These are phyloP conservation scores for Nannoperca australis DNA, from an alignment of 2,797 vertebrate genomes.

Conservation along the genomic window DNA sequence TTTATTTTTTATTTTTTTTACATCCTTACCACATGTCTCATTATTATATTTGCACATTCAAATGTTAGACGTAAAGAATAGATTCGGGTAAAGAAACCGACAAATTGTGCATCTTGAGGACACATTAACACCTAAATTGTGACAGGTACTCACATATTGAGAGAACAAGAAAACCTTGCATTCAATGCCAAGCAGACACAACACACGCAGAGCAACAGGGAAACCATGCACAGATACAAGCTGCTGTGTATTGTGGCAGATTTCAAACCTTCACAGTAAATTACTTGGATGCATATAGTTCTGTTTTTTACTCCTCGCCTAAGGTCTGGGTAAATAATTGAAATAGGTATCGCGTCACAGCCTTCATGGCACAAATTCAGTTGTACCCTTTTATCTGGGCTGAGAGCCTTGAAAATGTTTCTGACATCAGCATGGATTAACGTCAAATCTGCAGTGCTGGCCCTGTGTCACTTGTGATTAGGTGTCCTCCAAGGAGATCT, in stretches of 20 bases:
- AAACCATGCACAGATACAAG: constrained; percentile 1
- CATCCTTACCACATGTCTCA: background rate
- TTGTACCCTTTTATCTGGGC: constrained; percentile 61
- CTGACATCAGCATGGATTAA: constrained; percentile 80
- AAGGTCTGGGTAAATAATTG: constrained; percentile 39
- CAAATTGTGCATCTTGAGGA: background rate
- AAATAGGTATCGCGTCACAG: constrained; percentile 59
- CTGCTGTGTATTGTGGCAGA: constrained; percentile 6
- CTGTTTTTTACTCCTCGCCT: background rate
- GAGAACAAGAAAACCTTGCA: constrained; percentile 10
- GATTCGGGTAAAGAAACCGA: constrained; percentile 2
- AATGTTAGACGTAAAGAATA: background rate
- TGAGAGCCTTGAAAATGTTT: constrained; percentile 78
- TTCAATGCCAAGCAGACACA: background rate
- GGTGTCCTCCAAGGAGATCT: constrained; percentile 75
- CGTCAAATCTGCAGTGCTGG: constrained; percentile 76
- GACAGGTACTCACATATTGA: background rate
- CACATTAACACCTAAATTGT: background rate
- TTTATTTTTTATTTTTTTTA: background rate
- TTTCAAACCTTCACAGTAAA: constrained; percentile 11
- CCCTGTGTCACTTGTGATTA: constrained; percentile 83
- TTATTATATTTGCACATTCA: background rate
- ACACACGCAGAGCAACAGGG: background rate
- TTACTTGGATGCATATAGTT: background rate
- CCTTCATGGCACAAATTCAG: constrained; percentile 49